phyloP scores from a whole-genome alignment of 2,113 vertebrate genomes.

The Vulpes lagopus region DNA sequence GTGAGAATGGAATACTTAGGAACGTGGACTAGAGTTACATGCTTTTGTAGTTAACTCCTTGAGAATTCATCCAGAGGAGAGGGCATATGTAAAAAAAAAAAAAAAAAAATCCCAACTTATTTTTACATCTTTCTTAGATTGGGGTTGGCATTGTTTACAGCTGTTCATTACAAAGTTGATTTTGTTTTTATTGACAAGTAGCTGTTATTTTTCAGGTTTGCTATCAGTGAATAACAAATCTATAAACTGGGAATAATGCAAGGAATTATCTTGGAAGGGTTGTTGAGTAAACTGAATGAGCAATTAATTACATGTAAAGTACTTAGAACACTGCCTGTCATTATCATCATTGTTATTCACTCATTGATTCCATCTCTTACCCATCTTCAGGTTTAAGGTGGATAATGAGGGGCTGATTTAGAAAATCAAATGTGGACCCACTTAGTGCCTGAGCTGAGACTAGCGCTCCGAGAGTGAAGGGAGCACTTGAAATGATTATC shows the following conservation, averaged over 20 bases:
- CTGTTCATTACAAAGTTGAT: background rate
- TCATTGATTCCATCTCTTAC: background rate
- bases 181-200: background rate
- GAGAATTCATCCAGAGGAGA: background rate
- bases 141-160: background rate
- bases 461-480: background rate
- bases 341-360: background rate
- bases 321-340: background rate
- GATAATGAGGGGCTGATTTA: no score
- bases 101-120: background rate
- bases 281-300: background rate
- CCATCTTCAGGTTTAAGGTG: background rate
- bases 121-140: background rate
- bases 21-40: rapidly evolving
- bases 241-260: background rate
- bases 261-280: background rate
- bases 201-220: background rate
- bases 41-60: background rate
- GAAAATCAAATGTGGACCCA: background rate
- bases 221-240: background rate
- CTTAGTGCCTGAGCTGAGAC: background rate
- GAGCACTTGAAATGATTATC: background rate
- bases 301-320: background rate
- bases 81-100: background rate
- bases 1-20: no score